A percentile compares a stretch with the other conserved stretches of the same genome.
These are phyloP conservation scores for Peromyscus eremicus DNA, from an alignment of 2,797 vertebrate species.

Conservation along the genomic window DNA sequence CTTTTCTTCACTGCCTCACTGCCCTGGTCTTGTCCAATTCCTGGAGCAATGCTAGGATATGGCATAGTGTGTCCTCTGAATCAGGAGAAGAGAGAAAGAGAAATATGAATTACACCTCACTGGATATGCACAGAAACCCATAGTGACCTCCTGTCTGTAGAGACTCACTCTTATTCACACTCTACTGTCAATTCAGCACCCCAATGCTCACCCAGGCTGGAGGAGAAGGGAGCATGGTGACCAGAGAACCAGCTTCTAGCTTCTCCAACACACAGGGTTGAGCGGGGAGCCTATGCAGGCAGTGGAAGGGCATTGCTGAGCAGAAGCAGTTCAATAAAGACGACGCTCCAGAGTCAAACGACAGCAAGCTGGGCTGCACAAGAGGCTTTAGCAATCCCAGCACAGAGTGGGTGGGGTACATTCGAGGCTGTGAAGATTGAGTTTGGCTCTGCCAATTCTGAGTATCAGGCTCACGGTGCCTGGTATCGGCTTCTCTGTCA, in stretches of 20 bases:
- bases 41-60: not conserved
- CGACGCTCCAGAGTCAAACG: not conserved
- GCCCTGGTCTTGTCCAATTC: not conserved
- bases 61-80: not conserved
- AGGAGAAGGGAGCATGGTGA: not conserved
- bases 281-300: not conserved
- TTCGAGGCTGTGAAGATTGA: not conserved
- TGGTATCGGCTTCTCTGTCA: not conserved
- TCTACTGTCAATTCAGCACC: not conserved
- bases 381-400: not conserved
- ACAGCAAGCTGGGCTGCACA: not conserved
- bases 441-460: not conserved
- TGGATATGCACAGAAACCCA: not conserved
- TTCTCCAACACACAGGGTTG: not conserved
- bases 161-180: not conserved
- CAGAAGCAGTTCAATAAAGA: not conserved
- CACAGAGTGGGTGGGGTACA: not conserved
- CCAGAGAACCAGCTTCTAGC: not conserved
- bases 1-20: not conserved
- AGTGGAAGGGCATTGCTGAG: not conserved
- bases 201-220: not conserved
- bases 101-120: not conserved
- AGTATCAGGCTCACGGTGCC: not conserved
- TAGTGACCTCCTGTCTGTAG: not conserved
- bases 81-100: not conserved